A percentile compares a stretch with the other conserved stretches of the same genome.
phyloP scores from a whole-genome alignment of 2,797 vertebrate species.

The Podarcis siculus region DNA sequence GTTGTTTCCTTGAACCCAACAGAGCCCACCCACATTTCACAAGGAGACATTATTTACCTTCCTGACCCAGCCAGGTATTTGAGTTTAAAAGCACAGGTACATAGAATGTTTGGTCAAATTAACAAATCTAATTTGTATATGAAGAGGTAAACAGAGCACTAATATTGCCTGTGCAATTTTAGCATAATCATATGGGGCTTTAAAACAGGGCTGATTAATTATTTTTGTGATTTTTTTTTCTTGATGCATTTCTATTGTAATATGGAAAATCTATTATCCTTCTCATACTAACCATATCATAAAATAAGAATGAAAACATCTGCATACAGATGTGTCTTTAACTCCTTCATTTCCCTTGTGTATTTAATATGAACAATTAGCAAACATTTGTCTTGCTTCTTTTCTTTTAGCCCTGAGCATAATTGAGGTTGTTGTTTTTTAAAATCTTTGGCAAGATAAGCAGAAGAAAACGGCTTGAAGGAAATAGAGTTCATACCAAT shows the following conservation, averaged over 20 bases:
- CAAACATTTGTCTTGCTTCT: conserved; percentile 1
- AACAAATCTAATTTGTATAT: background rate
- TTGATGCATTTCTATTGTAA: background rate
- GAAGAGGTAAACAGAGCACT: background rate
- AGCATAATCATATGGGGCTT: background rate
- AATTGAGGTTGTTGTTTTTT: background rate
- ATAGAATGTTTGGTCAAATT: background rate
- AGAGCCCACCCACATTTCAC: too few species aligned
- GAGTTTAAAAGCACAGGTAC: background rate
- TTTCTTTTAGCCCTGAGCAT: conserved; percentile 5
- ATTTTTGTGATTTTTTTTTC: background rate
- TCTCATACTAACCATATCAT: background rate
- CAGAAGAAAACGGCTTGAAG: conserved; percentile 42
- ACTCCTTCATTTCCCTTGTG: background rate
- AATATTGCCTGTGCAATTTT: background rate
- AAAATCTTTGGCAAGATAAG: background rate
- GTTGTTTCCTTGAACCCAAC: too few species aligned
- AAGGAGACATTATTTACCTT: too few species aligned
- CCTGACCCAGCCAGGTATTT: too few species aligned
- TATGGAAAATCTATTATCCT: background rate
- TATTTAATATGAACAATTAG: background rate
- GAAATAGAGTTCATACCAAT: conserved; percentile 30
- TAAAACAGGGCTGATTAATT: background rate
- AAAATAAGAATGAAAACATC: background rate
- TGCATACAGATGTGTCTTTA: background rate